These are phyloP conservation scores for Mythimna lalbum DNA, from an alignment of 2,888 invertebrate genomes.

Conservation along the genomic window DNA sequence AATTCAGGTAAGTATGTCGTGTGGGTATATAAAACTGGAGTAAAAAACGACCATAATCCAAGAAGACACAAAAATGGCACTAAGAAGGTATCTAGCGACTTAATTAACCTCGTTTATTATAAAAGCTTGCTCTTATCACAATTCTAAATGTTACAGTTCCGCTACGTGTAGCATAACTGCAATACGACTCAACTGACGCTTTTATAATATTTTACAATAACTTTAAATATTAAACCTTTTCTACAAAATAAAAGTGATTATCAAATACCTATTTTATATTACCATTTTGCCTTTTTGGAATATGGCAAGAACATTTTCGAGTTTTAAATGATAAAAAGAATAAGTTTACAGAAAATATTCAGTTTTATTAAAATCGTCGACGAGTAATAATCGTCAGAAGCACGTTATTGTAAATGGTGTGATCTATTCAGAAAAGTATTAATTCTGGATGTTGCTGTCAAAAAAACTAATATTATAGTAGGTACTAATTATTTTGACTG, in stretches of 20 bases:
- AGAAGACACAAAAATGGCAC: slow-evolving; percentile 65
- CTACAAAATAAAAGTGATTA: slow-evolving; percentile 59
- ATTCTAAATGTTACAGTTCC: slow-evolving; percentile 42
- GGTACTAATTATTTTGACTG: slow-evolving; percentile 4
- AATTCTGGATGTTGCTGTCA: neutral
- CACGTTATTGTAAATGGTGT: slow-evolving; percentile 50
- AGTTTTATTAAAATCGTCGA: slow-evolving; percentile 29
- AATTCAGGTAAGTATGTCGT: slow-evolving; percentile 61
- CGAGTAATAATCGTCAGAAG: slow-evolving; percentile 40
- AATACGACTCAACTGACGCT: slow-evolving; percentile 35
- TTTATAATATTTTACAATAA: slow-evolving; percentile 46
- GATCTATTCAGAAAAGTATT: slow-evolving; percentile 51
- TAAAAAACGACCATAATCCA: slow-evolving; percentile 65
- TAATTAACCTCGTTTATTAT: slow-evolving; percentile 54
- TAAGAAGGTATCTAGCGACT: slow-evolving; percentile 59
- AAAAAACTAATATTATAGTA: neutral
- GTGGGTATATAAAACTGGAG: slow-evolving; percentile 65
- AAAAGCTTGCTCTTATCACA: slow-evolving; percentile 58
- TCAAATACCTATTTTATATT: slow-evolving; percentile 54
- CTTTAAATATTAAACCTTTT: slow-evolving; percentile 41
- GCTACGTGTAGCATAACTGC: slow-evolving; percentile 28
- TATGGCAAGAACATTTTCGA: slow-evolving; percentile 58
- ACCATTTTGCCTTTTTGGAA: slow-evolving; percentile 66
- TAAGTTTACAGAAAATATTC: slow-evolving; percentile 32
- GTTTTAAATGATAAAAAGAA: slow-evolving; percentile 41